A percentile compares a stretch with the other conserved stretches of the same genome.
Evolutionary conservation across 2,888 invertebrate species (phyloP).

Genomic region (Philopedon plagiatum): DNA sequence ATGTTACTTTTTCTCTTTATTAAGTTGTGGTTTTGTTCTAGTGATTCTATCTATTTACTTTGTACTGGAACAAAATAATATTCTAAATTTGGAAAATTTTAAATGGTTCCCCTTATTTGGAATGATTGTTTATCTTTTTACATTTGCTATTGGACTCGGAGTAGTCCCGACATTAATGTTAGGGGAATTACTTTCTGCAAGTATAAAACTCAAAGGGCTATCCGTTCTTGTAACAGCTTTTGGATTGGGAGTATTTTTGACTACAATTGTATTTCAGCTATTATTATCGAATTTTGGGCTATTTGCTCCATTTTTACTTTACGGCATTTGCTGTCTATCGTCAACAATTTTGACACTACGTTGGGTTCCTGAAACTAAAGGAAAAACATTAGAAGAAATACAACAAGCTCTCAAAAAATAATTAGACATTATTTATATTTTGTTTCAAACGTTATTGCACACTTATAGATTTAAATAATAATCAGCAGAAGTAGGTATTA

Average conservation of each 20-base stretch:
- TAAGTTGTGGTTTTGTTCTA: constrained; percentile 55
- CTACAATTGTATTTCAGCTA: constrained; percentile 60
- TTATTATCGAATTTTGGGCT: constrained; percentile 58
- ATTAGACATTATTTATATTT: too few species aligned
- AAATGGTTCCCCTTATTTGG: constrained; percentile 60
- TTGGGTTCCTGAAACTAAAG: constrained; percentile 63
- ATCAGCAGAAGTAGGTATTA: too few species aligned
- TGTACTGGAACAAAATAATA: constrained; percentile 52
- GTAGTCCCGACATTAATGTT: constrained; percentile 59
- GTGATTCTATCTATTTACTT: constrained; percentile 57
- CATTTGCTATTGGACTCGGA: constrained; percentile 55
- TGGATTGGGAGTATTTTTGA: constrained; percentile 10
- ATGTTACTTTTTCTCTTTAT: constrained; percentile 57
- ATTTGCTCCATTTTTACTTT: constrained; percentile 59
- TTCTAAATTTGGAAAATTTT: constrained; percentile 48
- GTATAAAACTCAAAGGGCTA: constrained; percentile 59
- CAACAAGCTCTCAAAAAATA: constrained; percentile 59
- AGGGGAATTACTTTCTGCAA: constrained; percentile 61
- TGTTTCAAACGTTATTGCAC: too few species aligned
- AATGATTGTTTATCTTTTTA: constrained; percentile 52
- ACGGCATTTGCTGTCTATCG: constrained; percentile 55
- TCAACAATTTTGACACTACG: constrained; percentile 57
- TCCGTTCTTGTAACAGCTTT: constrained; percentile 36
- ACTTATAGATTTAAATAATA: too few species aligned
- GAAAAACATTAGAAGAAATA: constrained; percentile 63